Evolutionary conservation across 2,797 vertebrate species (phyloP), one percentile per base, ranked within the genome.

Genomic region (Myripristis murdjan): DNA sequence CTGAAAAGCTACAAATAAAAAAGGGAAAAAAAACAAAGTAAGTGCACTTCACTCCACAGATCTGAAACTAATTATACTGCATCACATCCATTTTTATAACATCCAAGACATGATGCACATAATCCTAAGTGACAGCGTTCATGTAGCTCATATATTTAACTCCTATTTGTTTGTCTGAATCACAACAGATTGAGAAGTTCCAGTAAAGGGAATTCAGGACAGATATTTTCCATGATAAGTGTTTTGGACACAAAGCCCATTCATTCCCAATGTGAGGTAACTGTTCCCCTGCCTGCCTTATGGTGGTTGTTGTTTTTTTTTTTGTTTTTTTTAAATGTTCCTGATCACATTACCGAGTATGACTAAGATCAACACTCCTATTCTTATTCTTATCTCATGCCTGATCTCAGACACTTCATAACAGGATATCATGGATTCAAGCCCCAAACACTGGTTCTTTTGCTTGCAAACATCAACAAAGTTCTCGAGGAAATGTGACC

Each of bases 1-100:
- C 98, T 97, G 95, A 99, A 99, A 90, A 99, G 97, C 98, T 99
- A 95, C 82, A 95, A 93, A 63, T 84, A 93, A 62, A 91, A 89
- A n/a, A n/a, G n/a, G n/a, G n/a, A 2, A 0, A 69, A 41, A 73
- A 54, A 48, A 23, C 37, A 22, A 0, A 15, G 6, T 3, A 7
- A 24, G 59, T 59, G 55, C 0, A 47, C 33, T 46, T 51, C 37
- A 20, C 1, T n/a, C 20, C 6, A 1, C 1, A 1, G 14, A 6
- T 1, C 23, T 20, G n/a, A 55, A 54, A 31, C 2, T n/a, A n/a
- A n/a, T 18, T 18, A 31, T 28, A 9, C 33, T 35, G 6, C 33
- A 35, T 35, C 35, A 5, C 33, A 6, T 33, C 5, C 37, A 4
- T n/a, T n/a, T n/a, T 39, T 37, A 39, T 10, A 11, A 39, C 33